Base-by-base conservation (phyloP, 2,113 vertebrate species). In the Tringa solitaria region DNA sequence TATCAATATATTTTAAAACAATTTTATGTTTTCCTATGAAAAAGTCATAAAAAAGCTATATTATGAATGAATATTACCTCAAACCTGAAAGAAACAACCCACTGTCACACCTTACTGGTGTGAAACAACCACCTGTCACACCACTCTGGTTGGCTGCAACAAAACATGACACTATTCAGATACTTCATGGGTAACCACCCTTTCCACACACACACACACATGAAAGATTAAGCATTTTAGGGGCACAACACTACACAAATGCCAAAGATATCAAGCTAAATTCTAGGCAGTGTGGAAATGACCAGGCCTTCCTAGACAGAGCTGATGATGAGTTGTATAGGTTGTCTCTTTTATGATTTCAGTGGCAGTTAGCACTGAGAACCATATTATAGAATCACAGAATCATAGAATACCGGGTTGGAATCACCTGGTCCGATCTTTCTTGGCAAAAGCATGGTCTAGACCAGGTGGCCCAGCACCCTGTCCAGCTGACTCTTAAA, bases 41-140 rank as follows among this genome's bases (percentile, higher is more conserved):
- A 43, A 30, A n/a, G 4, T 20, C 0, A 33, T 16, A 1, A 19
- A 56, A 87, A 73, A 51, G 0, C 2, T 18, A 39, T 68, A 18
- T 18, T 65, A 39, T 56, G 21, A 70, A 43, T 70, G 3, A 26
- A 46, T 87, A 77, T 32, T 84, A 4, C 4, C 28, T 73, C 39
- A 87, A 60, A 76, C 3, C 2, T 48, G 24, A 83, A 84, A 74
- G 21, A 64, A 77, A 46, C 3, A 87, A 2, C 6, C 19, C 21
- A 50, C 5, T 45, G 7, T 15, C 53, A 65, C 37, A 32, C 2
- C 5, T 17, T 43, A 45, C n/a, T n/a, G n/a, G n/a, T n/a, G n/a
- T n/a, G n/a, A n/a, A n/a, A n/a, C n/a, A n/a, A n/a, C n/a, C n/a
- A n/a, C n/a, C n/a, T n/a, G n/a, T n/a, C n/a, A 3, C 13, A 45